A percentile compares a stretch with the other conserved stretches of the same genome.
These are phyloP conservation scores for Parascotia fuliginaria DNA, from an alignment of 2,888 invertebrate genomes.

Conservation along the genomic window DNA sequence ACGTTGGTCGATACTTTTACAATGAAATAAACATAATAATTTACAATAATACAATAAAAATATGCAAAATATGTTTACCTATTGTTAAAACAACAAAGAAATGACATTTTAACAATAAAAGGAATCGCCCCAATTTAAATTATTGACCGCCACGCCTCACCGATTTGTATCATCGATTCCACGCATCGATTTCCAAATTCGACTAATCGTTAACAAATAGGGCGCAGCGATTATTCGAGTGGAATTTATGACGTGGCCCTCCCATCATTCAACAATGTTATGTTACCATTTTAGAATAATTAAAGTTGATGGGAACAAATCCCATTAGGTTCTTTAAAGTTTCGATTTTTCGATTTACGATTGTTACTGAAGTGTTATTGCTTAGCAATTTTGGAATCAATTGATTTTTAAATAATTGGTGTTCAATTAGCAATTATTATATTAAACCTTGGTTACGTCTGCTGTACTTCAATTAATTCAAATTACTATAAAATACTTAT, in stretches of 20 bases:
- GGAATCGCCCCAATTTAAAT: conserved; percentile 7
- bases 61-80: background rate
- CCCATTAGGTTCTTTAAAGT: conserved; percentile 47
- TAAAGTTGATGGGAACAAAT: conserved; percentile 56
- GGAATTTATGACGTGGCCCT: conserved; percentile 63
- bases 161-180: conserved; percentile 35
- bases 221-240: conserved; percentile 51
- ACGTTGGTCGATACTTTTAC: too few species aligned
- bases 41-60: too few species aligned
- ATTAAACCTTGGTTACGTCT: too few species aligned
- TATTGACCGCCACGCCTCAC: conserved; percentile 29
- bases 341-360: conserved; percentile 35
- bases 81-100: background rate
- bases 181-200: conserved; percentile 46
- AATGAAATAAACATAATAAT: too few species aligned
- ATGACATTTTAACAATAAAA: conserved; percentile 2
- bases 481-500: too few species aligned
- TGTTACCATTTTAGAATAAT: conserved; percentile 46
- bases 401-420: conserved; percentile 13
- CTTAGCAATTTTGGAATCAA: conserved; percentile 15
- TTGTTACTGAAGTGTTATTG: conserved; percentile 19
- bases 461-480: too few species aligned
- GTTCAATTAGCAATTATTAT: too few species aligned
- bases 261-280: conserved; percentile 52
- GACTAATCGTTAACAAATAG: conserved; percentile 52